These are phyloP conservation scores for Drosophila baimaii DNA, from an alignment of 1,140 invertebrate species.

Conservation along the genomic window DNA sequence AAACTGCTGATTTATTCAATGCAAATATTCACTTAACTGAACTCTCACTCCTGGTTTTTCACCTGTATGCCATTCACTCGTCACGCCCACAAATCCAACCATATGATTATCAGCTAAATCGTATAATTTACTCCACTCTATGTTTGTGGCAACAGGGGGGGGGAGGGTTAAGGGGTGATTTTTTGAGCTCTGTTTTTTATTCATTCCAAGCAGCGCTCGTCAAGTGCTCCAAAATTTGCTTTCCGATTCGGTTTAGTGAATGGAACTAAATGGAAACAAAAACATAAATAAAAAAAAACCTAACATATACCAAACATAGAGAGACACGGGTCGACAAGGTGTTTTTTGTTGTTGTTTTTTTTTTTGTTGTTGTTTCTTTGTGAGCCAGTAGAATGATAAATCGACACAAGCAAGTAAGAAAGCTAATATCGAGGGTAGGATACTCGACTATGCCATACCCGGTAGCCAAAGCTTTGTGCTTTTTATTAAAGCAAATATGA, in stretches of 20 bases:
- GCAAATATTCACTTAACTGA: slow-evolving; percentile 39
- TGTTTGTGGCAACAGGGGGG: background rate
- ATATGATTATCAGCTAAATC: slow-evolving; percentile 45
- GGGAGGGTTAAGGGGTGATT: background rate
- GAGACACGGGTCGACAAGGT: slow-evolving; percentile 3
- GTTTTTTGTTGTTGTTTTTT: slow-evolving; percentile 2
- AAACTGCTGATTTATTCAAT: slow-evolving; percentile 38
- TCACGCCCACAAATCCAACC: slow-evolving; percentile 37
- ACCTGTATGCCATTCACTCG: slow-evolving; percentile 42
- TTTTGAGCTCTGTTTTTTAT: background rate
- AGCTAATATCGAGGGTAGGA: background rate
- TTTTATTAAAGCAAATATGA: background rate
- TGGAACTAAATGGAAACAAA: slow-evolving; percentile 41
- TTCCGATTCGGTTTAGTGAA: slow-evolving; percentile 42
- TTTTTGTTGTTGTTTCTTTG: background rate
- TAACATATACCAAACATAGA: slow-evolving; percentile 18
- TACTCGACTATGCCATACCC: background rate
- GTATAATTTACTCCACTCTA: slow-evolving; percentile 36
- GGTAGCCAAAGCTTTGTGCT: background rate
- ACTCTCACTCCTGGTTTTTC: slow-evolving; percentile 36
- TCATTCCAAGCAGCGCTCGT: background rate
- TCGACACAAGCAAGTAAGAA: background rate
- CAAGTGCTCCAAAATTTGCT: slow-evolving; percentile 42
- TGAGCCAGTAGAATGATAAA: slow-evolving; percentile 10
- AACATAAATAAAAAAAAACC: slow-evolving; percentile 4